Evolutionary conservation across 2,888 invertebrate species (phyloP).

Genomic region (Drosophila basisetae): DNA sequence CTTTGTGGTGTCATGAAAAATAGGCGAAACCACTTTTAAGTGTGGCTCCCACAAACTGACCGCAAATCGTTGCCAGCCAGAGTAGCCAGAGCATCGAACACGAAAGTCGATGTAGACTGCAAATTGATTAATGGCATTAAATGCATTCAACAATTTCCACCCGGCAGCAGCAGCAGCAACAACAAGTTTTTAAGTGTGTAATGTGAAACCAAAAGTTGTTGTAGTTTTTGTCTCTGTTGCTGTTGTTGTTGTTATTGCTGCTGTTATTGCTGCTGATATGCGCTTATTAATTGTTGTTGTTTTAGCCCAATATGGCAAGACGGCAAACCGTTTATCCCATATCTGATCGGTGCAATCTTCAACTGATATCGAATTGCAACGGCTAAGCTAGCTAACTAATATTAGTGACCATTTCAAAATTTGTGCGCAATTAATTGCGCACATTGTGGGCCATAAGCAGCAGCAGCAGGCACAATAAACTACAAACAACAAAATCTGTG

Average conservation of each 20-base stretch:
- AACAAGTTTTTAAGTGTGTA: conserved; percentile 61
- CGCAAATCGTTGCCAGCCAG: conserved; percentile 31
- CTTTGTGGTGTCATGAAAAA: conserved; percentile 15
- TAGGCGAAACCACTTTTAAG: conserved; percentile 29
- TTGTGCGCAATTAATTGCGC: conserved; percentile 70
- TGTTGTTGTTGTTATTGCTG: not conserved
- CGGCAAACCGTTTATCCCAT: conserved; percentile 58
- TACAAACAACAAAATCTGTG: conserved; percentile 28
- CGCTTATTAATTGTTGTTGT: conserved; percentile 68
- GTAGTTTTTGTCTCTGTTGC: conserved; percentile 18
- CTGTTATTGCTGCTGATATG: conserved; percentile 50
- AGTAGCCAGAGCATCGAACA: conserved; percentile 29
- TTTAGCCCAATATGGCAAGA: conserved; percentile 48
- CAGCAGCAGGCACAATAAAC: conserved; percentile 11
- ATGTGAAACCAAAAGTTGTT: conserved; percentile 68
- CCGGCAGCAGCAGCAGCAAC: conserved; percentile 54
- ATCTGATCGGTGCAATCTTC: conserved; percentile 71
- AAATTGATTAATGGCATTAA: conserved; percentile 78
- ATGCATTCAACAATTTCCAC: conserved; percentile 76
- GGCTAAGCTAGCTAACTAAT: conserved; percentile 27
- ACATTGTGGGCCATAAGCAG: conserved; percentile 56
- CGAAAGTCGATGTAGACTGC: conserved; percentile 53
- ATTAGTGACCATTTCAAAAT: conserved; percentile 62
- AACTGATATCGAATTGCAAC: conserved; percentile 55
- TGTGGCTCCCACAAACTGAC: conserved; percentile 50